Evolutionary conservation across 2,113 vertebrate genomes (phyloP), one percentile per base, ranked within the genome.

Genomic region (Solea senegalensis): DNA sequence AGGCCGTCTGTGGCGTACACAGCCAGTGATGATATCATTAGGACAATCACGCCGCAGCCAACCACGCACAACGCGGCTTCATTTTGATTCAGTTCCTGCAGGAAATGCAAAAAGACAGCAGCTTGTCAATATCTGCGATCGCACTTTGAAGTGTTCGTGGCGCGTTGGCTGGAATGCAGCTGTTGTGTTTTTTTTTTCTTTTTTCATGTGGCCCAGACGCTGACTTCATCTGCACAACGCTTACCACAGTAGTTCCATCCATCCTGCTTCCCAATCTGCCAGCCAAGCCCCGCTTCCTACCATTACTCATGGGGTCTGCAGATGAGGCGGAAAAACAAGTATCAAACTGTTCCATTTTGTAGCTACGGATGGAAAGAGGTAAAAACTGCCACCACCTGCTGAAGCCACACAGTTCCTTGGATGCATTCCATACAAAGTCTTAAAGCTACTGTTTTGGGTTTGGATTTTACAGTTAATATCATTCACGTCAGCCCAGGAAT

Each of bases 141-240:
- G 69, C 39, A 50, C 53, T 3, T 58, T 57, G 43, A 75, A 69
- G 55, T 84, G 85, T 53, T 86, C 63, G 76, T 70, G 85, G 86
- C 86, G 84, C 77, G 81, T 79, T 80, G 82, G 70, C 72, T 54
- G 61, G 34, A 71, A 16, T 51, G 63, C 40, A 55, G 65, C 76
- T 74, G 74, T 78, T 82, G 79, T 81, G 81, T 56, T 65, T 65
- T 59, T 64, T 71, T 71, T 84, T 59, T 64, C 69, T 71, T 84
- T 80, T 75, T 76, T 14, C 9, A 83, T 84, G 69, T 55, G 72
- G 72, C 75, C 84, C 86, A 92, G 90, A 93, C 78, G 66, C 77
- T 94, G 90, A 93, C 86, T 84, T 93, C 90, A 93, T 88, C 67
- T 45, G 81, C 82, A 66, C 79, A 82, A 61, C 7, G 73, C 76